Evolutionary conservation across 2,113 vertebrate species (phyloP), one percentile per base, ranked within the genome.

Genomic region (Ovis canadensis): DNA sequence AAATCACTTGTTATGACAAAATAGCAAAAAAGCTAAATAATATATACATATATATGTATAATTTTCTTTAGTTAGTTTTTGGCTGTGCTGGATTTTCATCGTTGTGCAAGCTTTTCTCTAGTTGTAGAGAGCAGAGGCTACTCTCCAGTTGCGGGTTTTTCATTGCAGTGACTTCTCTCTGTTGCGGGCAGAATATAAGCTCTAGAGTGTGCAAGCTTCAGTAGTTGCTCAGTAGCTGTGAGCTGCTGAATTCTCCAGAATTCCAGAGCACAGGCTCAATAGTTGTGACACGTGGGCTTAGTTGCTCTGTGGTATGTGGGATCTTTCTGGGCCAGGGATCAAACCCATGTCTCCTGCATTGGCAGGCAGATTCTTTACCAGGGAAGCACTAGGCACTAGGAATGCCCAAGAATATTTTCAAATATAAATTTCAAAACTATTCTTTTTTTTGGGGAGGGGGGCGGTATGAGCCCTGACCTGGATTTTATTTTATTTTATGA

Each of bases 311-410:
- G 3, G 31, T 12, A 21, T 5, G 0, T 21, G 4, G 9, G 67
- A 6, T 36, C n/a, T 36, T 40, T 19, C 67, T 67, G n/a, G 67
- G 19, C n/a, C 9, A 10, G 9, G 9, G 2, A n/a, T n/a, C 0
- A 0, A 64, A 36, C 0, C 4, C n/a, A 36, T 3, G 1, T 71
- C n/a, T 71, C 4, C 4, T 71, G 64, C n/a, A 2, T 1, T 36
- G n/a, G 64, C 17, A 71, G 33, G 4, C 4, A 21, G 64, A 71
- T 71, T 71, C n/a, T 36, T 71, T 36, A 36, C n/a, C 33, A 71
- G 0, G 2, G 17, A n/a, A 15, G 7, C 62, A 60, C 27, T 5
- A 29, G 9, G 25, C 29, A 67, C 16, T 64, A 71, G n/a, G 64
- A 8, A 36, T 36, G 17, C n/a, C n/a, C n/a, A 9, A 40, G 19